Conservation (phyloP, 2,888 invertebrate species). For the Agriopis marginaria region DNA sequence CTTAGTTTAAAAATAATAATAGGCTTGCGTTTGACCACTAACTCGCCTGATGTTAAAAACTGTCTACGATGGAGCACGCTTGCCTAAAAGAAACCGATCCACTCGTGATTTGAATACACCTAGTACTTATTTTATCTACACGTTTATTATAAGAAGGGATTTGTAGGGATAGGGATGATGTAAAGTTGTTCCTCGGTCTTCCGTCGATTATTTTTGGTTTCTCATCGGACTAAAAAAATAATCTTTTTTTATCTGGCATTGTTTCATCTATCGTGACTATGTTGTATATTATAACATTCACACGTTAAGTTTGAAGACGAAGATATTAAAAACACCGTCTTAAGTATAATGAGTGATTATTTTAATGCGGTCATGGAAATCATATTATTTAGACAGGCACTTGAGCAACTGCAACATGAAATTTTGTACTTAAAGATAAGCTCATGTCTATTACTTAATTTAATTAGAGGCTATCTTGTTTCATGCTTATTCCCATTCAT, state of each 20-base stretch:
- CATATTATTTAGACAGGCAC: slow-evolving; percentile 23
- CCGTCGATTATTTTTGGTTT: neutral
- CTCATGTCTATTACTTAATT: slow-evolving; percentile 27
- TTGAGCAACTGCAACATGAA: slow-evolving; percentile 30
- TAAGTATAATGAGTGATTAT: slow-evolving; percentile 28
- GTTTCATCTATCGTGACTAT: neutral
- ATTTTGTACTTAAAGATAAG: slow-evolving; percentile 27
- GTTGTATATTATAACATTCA: slow-evolving; percentile 1
- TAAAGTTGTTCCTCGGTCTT: neutral
- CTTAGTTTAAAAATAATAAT: too few relatives aligned
- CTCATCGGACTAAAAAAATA: neutral
- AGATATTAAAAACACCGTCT: slow-evolving; percentile 20
- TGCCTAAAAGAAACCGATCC: too few relatives aligned
- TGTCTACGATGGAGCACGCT: too few relatives aligned
- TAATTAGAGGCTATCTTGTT: slow-evolving; percentile 34
- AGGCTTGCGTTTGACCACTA: too few relatives aligned
- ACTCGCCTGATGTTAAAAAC: too few relatives aligned
- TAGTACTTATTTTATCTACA: too few relatives aligned
- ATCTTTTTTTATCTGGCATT: neutral
- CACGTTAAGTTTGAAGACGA: slow-evolving; percentile 23
- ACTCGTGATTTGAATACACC: too few relatives aligned
- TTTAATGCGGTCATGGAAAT: slow-evolving; percentile 24
- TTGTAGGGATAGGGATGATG: too few relatives aligned
- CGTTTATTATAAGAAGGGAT: too few relatives aligned
- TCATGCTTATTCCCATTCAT: slow-evolving; percentile 22